Evolutionary conservation across 2,797 vertebrate genomes (phyloP).

Genomic region (Echiichthys vipera): DNA sequence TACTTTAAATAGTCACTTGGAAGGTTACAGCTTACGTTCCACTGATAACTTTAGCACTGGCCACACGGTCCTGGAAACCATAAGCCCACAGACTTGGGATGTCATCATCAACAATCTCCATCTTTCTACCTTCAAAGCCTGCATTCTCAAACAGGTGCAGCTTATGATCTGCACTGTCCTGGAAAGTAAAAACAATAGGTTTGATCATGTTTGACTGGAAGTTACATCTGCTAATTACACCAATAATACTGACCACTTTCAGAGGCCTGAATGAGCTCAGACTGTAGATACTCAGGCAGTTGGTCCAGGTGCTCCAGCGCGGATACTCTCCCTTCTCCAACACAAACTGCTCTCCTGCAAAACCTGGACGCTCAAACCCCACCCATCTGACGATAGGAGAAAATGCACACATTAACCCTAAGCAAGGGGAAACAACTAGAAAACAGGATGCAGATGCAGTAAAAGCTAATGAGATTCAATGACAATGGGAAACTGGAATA

Average conservation of each 20-base stretch:
- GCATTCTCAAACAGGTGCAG: conserved; percentile 91
- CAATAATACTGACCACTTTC: conserved; percentile 81
- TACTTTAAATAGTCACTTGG: not conserved
- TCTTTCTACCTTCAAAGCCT: conserved; percentile 89
- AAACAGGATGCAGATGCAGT: conserved; percentile 1
- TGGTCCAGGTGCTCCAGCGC: conserved; percentile 93
- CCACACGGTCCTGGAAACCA: conserved; percentile 93
- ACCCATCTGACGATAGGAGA: conserved; percentile 85
- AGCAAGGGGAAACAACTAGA: not conserved
- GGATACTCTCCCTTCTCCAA: conserved; percentile 94
- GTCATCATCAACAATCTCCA: conserved; percentile 94
- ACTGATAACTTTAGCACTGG: conserved; percentile 87
- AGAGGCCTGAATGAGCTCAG: conserved; percentile 87
- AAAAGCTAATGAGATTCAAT: not conserved
- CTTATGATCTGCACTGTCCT: conserved; percentile 92
- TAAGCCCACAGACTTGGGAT: conserved; percentile 94
- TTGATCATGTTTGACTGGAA: not conserved
- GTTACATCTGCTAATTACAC: not conserved
- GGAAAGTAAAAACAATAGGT: conserved; percentile 27
- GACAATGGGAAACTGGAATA: conserved; percentile 43
- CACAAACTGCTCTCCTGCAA: conserved; percentile 90
- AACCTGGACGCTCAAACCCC: conserved; percentile 86
- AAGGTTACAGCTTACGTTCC: conserved; percentile 88
- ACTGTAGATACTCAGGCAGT: conserved; percentile 85
- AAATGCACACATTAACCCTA: not conserved